Conservation (phyloP, 2,888 invertebrate species). For the Lordiphosa andalusiaca region DNA sequence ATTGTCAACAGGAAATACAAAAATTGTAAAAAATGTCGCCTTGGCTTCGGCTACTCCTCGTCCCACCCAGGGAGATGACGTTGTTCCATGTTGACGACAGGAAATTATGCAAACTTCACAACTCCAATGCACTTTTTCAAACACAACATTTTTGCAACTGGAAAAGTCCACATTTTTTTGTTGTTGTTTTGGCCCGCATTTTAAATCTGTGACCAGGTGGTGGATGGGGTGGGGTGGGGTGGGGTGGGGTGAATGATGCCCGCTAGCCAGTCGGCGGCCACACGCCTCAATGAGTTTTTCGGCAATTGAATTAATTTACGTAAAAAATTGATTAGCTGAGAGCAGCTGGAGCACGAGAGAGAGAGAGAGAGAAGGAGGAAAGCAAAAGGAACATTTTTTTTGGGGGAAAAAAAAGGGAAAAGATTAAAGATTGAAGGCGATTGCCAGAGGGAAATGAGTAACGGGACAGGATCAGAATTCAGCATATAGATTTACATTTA, state of each 20-base stretch:
- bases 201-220: constrained; percentile 52
- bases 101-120: constrained; percentile 80
- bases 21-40: constrained; percentile 37
- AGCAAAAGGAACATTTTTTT: no score
- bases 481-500: no score
- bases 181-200: constrained; percentile 53
- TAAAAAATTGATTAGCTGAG: constrained; percentile 79
- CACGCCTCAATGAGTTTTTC: constrained; percentile 78
- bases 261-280: constrained; percentile 46
- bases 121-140: constrained; percentile 42
- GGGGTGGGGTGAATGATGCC: constrained; percentile 17
- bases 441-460: no score
- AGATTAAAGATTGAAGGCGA: no score
- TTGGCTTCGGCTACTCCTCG: constrained; percentile 6
- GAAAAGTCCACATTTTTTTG: constrained; percentile 40
- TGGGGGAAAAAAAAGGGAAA: no score
- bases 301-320: constrained; percentile 80
- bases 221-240: neutral
- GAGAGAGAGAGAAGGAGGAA: no score
- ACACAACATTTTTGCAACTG: constrained; percentile 25
- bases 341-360: no score
- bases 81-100: constrained; percentile 71
- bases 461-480: no score
- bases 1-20: constrained; percentile 66
- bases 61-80: constrained; percentile 12